Evolutionary conservation across 92 coral and sea anemone genomes (phyloP), one percentile per base, ranked within the genome.

Genomic region (Porites cylindrica): DNA sequence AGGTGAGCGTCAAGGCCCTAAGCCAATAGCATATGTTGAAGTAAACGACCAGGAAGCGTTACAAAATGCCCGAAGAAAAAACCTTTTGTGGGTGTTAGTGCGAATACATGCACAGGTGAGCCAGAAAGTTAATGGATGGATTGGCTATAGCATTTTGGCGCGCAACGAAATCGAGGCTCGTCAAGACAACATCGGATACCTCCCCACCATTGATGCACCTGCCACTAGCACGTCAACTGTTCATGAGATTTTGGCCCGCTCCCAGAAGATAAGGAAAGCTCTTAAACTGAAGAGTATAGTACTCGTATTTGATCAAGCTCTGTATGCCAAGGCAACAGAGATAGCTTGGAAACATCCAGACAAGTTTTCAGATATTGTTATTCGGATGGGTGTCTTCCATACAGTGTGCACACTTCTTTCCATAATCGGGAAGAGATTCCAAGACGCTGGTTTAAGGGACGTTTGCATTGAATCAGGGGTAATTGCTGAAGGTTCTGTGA

Each of bases 241-340:
- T 29, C 32, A 91, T 26, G 77, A 89, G 63, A 80, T 93, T 72
- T 53, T 91, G 43, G 24, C 24, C 21, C 64, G 75, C 4, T 82
- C 93, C 23, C 59, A 79, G 10, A 62, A 88, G 78, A 88, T 91
- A 71, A 92, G 83, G 63, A 84, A 88, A 67, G 19, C 65, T 13
- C 88, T 88, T 17, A 73, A 66, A n/a, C 26, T 93, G 50, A 32
- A 86, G 18, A 71, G 50, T 43, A 85, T 87, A 51, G 92, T 90
- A 29, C 67, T 83, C 4, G 96, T 83, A 2, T 90, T 93, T 79
- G 96, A 93, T 69, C 93, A 92, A 63, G 95, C 93, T 43, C 84
- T 90, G 24, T 90, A 93, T 72, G 91, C 93, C 23, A 87, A 93
- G 59, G 96, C 90, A 0, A 74, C 83, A 11, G 91, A 90, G 51